Base-by-base conservation (phyloP, 2,797 vertebrate species). In the Prunella strophiata region DNA sequence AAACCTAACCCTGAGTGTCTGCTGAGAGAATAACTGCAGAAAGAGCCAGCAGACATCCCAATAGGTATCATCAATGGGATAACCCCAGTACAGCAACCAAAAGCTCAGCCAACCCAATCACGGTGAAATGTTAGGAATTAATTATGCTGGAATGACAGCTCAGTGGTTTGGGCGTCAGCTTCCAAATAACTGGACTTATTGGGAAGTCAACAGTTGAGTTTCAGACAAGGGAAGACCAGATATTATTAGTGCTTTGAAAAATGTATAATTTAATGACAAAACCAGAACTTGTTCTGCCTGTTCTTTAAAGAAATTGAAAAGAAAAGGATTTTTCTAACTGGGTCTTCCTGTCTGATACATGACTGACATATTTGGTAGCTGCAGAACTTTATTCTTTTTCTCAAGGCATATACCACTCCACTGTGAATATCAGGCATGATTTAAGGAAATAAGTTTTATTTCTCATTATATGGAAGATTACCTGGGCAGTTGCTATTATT, bases 401-500 rank as follows among this genome's bases (percentile, higher is more conserved):
- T 59, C 45, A 65, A 47, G 68, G 68, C 20, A 19, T 8, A 20
- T 10, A 65, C 32, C 62, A 57, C 15, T 59, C 38, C 48, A 54
- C 26, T 34, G 54, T 17, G 63, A 79, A 25, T 18, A 76, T 54
- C 5, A 81, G 52, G 30, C 23, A 40, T 19, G 2, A 72, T 90
- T 78, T 34, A 76, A 74, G 74, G 63, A 79, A 76, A 83, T 85
- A 32, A 54, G 21, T 85, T 90, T 74, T 68, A 94, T 42, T 87
- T 66, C 43, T 70, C n/a, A 57, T 78, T 83, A 68, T 68, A 65
- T 25, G 42, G 73, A 71, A 74, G 73, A 75, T 82, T 83, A 94
- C 82, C 82, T 61, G 66, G 75, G 47, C 50, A 70, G 19, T 23
- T 47, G 15, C 38, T 90, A 36, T 36, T 26, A 59, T 57, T 93